Evolutionary conservation across 1,140 invertebrate species (phyloP).

Genomic region (Nephotettix cincticeps): DNA sequence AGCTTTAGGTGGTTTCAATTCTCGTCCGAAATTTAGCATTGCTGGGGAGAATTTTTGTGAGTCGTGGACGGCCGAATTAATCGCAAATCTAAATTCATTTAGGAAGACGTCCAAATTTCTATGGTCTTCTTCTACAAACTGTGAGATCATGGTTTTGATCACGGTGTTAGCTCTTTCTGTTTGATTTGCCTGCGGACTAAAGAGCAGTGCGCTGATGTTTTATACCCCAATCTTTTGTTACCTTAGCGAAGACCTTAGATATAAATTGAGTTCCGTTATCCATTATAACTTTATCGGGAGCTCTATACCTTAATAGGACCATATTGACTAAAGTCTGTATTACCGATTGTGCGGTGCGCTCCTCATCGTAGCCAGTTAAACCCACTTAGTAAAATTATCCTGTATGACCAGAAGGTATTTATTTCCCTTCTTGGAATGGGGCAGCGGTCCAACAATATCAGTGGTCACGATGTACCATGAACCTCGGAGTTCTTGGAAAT

Average conservation of each 20-base stretch:
- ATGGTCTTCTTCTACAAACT: conserved; percentile 45
- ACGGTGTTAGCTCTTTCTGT: conserved; percentile 49
- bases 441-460: conserved; percentile 49
- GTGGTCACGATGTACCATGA: conserved; percentile 39
- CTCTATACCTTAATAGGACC: conserved; percentile 16
- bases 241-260: not conserved
- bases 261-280: conserved; percentile 29
- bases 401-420: conserved; percentile 44
- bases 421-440: conserved; percentile 42
- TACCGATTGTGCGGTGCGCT: conserved; percentile 36
- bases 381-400: conserved; percentile 47
- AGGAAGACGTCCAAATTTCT: conserved; percentile 43
- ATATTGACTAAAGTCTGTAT: not conserved
- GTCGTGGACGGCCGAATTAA: conserved; percentile 46
- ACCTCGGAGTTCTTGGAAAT: not conserved
- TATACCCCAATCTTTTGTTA: conserved; percentile 6
- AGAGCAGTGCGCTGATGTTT: conserved; percentile 7
- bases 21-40: conserved; percentile 45
- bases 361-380: conserved; percentile 42
- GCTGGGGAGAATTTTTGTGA: conserved; percentile 46
- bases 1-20: conserved; percentile 37
- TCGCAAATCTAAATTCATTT: conserved; percentile 46
- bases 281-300: conserved; percentile 3
- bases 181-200: conserved; percentile 48
- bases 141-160: conserved; percentile 46